These are phyloP conservation scores for Oegoconia quadripuncta DNA, from an alignment of 2,888 invertebrate species.

Conservation along the genomic window DNA sequence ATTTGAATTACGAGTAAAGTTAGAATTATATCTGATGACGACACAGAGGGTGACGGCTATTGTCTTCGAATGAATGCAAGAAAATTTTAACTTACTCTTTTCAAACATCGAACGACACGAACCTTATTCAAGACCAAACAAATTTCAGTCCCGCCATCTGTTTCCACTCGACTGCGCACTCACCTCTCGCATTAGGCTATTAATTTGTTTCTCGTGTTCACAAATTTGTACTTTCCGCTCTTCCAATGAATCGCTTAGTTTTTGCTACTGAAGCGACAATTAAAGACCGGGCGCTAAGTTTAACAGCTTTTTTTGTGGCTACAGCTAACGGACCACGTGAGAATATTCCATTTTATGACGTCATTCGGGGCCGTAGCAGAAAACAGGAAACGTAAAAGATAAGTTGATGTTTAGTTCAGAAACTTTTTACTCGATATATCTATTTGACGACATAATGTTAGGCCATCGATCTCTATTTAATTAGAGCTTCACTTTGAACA, in stretches of 20 bases:
- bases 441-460: no score
- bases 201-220: slow-evolving; percentile 74
- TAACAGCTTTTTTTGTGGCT: slow-evolving; percentile 7
- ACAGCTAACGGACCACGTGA: not conserved
- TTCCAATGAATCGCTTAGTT: slow-evolving; percentile 32
- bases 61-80: no score
- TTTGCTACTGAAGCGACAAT: slow-evolving; percentile 15
- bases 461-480: no score
- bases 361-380: not conserved
- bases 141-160: slow-evolving; percentile 42
- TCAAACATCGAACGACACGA: no score
- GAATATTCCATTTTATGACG: not conserved
- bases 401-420: no score
- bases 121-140: not conserved
- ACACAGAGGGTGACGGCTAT: no score
- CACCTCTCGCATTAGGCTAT: slow-evolving; percentile 33
- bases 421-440: no score
- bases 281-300: slow-evolving; percentile 15
- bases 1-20: no score
- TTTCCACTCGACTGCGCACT: slow-evolving; percentile 53
- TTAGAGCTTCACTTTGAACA: no score
- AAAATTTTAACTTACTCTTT: no score
- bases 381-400: no score
- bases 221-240: slow-evolving; percentile 68
- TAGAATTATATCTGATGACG: no score